These are phyloP conservation scores for Semibalanus balanoides DNA, from an alignment of 1,140 invertebrate species.

Conservation along the genomic window DNA sequence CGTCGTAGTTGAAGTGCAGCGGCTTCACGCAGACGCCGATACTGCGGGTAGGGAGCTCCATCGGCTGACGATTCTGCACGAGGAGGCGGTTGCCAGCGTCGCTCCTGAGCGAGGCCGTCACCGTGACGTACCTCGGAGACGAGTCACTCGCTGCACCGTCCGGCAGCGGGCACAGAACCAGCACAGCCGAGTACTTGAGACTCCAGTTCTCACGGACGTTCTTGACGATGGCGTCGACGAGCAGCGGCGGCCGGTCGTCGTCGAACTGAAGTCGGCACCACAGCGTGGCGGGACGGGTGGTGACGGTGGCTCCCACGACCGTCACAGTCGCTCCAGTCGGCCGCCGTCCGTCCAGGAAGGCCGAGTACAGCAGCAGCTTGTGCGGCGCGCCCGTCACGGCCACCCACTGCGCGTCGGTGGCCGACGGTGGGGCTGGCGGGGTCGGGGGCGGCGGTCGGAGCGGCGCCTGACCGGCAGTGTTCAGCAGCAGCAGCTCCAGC, in stretches of 20 bases:
- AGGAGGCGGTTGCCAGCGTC: constrained; percentile 41
- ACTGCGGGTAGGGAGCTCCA: constrained; percentile 18
- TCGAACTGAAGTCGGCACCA: constrained; percentile 70
- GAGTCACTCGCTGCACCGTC: constrained; percentile 36
- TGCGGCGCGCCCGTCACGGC: constrained; percentile 28
- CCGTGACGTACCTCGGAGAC: constrained; percentile 18
- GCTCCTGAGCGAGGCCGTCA: constrained; percentile 18
- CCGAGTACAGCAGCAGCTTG: constrained; percentile 84
- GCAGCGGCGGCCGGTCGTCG: constrained; percentile 20
- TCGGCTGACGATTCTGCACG: constrained; percentile 30
- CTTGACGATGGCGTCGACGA: constrained; percentile 33
- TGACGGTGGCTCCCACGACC: constrained; percentile 49
- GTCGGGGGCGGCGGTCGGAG: not conserved
- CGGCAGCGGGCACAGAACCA: constrained; percentile 60
- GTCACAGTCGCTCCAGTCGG: constrained; percentile 38
- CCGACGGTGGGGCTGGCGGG: constrained; percentile 3
- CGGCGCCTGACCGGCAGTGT: not conserved
- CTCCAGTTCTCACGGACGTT: constrained; percentile 88
- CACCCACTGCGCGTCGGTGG: constrained; percentile 29
- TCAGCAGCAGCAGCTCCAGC: too few relatives aligned
- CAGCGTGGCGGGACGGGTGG: constrained; percentile 53
- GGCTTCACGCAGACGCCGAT: constrained; percentile 89
- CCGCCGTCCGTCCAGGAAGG: constrained; percentile 51
- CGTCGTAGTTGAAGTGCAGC: constrained; percentile 75
- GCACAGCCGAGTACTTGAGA: constrained; percentile 78